Evolutionary conservation across 2,113 vertebrate genomes (phyloP).

Genomic region (Amblyopsis rosae): DNA sequence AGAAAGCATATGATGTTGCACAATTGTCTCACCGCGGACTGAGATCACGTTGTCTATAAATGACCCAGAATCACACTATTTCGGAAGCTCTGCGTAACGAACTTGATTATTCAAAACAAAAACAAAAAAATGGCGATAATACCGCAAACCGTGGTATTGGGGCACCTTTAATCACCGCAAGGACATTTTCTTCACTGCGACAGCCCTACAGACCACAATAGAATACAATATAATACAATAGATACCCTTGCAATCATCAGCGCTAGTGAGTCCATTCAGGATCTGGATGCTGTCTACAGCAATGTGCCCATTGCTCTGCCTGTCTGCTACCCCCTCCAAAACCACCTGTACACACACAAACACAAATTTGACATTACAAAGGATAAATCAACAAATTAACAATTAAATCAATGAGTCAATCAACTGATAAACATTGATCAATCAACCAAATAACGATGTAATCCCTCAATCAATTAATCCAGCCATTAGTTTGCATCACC

Average conservation of each 20-base stretch:
- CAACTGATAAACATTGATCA: background rate
- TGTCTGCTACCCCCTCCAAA: slow-evolving; percentile 87
- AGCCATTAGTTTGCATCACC: background rate
- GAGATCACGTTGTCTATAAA: no score
- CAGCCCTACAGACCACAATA: background rate
- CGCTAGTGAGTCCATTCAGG: slow-evolving; percentile 72
- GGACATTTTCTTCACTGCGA: no score
- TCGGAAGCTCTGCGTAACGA: no score
- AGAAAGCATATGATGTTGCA: no score
- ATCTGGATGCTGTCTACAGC: slow-evolving; percentile 92
- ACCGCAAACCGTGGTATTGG: no score
- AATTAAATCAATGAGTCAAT: background rate
- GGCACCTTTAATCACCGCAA: no score
- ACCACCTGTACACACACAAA: slow-evolving; percentile 80
- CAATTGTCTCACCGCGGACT: no score
- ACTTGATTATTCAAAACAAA: no score
- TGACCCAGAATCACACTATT: no score
- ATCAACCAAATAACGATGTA: background rate
- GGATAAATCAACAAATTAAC: background rate
- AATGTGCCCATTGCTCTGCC: slow-evolving; percentile 83
- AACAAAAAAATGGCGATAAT: no score
- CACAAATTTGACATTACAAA: background rate
- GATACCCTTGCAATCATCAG: slow-evolving; percentile 84
- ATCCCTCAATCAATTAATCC: background rate
- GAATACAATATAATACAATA: background rate